Base-by-base conservation (phyloP, 23 tunicate species). In the Trididemnum miniatum region DNA sequence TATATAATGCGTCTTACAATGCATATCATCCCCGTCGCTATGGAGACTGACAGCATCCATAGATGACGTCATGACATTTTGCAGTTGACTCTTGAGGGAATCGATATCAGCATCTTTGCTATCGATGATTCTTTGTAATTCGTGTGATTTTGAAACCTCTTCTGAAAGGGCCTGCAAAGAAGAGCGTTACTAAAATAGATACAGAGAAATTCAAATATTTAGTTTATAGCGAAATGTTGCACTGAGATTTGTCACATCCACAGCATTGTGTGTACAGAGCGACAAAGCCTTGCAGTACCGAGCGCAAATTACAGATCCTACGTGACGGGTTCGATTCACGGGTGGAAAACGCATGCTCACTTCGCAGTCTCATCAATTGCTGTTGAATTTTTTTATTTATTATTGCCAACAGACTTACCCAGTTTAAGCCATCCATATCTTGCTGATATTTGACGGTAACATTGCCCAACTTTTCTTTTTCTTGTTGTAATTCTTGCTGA, bases 71-170 rank as follows among this genome's bases (percentile, higher is more conserved):
- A 67, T 26, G 3, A 65, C 51, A 33, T 32, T 29, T 34, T 92
- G 92, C 30, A 88, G 69, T 29, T 84, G 98, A 36, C 78, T 88
- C 23, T 77, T 71, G 36, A 93, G 77, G 66, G 80, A 39, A 29
- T 93, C 98, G 54, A 88, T 84, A 52, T 88, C 89, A 4, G 89
- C 87, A 44, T 93, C 98, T 50, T 93, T 88, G 67, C 98, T 88
- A 52, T 84, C 93, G 5, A 88, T 35, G 33, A 63, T 84, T 91
- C 87, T 84, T 64, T 88, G 93, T 35, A 93, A 87, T 12, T 93
- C 98, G 20, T 26, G 75, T 39, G 84, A 71, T 32, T 75, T 62
- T 22, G 39, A 64, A 30, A 67, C 59, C 34, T 92, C 97, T 67
- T 92, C 97, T 1, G 86, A 87, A 33, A 87, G 79, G 12, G 84